Base-by-base conservation (phyloP, 2,888 invertebrate genomes). In the Protophormia terraenovae region DNA sequence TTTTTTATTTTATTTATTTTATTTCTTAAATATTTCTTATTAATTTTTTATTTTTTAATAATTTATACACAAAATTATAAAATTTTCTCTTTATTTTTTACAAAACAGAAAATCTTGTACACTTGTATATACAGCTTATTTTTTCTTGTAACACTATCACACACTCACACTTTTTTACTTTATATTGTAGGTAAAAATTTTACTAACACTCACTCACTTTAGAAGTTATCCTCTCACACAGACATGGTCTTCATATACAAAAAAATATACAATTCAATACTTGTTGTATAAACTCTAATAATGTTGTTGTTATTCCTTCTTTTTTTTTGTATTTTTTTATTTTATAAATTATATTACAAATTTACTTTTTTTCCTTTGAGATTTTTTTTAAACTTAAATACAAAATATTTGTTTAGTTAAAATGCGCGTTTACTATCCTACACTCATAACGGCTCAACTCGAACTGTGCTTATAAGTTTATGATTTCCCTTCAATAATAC, bases 401-500 rank as follows among this genome's bases (percentile, higher is more conserved):
- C 22, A 29, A 29, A 35, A 58, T n/a, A 14, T 16, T 67, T 58
- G 6, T n/a, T 12, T 27, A 24, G 29, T 7, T 41, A 69, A 58
- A 58, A 69, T 79, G 71, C 79, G 85, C 69, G 35, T 29, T 75
- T 71, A 38, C 78, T 71, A 75, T 78, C 82, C 82, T 82, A 62
- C 64, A 75, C 82, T 78, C 82, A 75, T 69, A 82, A 85, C 71
- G 82, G 78, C 73, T 79, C 85, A 85, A 85, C 85, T 85, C 85
- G 85, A 82, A 85, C 85, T 85, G 82, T 85, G 82, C 66, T 58
- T 75, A 24, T 58, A 53, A 78, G 35, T 66, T 78, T 69, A 19
- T 35, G 41, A 50, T 75, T 82, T 47, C 6, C 41, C 55, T 67
- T 72, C 66, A 81, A 69, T 47, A 27, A 55, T 77, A 64, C 76